These are phyloP conservation scores for Puntigrus tetrazona DNA, from an alignment of 2,113 vertebrate genomes.

Conservation along the genomic window DNA sequence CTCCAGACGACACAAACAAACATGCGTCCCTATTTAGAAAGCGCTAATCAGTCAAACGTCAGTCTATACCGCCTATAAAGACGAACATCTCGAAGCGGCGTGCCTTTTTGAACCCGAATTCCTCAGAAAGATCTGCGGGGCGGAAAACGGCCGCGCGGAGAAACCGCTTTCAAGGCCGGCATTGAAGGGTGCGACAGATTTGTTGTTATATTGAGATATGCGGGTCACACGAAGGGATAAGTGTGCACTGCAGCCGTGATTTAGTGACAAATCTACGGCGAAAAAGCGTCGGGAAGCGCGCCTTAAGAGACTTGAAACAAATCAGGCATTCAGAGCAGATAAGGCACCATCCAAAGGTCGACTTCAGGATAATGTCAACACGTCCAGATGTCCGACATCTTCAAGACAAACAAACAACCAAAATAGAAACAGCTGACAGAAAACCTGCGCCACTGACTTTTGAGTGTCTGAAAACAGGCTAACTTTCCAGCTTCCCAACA, in stretches of 20 bases:
- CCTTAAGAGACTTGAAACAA: neutral
- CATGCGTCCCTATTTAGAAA: conserved; percentile 16
- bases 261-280: no score
- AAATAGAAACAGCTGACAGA: neutral
- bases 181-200: conserved; percentile 2
- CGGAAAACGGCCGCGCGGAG: neutral
- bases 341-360: neutral
- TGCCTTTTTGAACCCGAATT: neutral
- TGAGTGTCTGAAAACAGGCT: no score
- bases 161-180: neutral
- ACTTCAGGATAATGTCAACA: neutral
- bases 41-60: neutral
- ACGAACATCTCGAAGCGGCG: neutral
- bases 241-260: neutral
- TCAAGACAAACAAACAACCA: neutral
- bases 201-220: conserved; percentile 15
- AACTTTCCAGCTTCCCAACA: no score
- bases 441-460: no score
- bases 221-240: conserved; percentile 17
- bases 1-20: neutral
- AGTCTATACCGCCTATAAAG: neutral
- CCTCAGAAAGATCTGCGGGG: neutral
- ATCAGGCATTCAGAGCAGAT: neutral
- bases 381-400: neutral
- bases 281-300: no score